Base-by-base conservation (phyloP, 2,888 invertebrate genomes). In the Napeogenes inachia region DNA sequence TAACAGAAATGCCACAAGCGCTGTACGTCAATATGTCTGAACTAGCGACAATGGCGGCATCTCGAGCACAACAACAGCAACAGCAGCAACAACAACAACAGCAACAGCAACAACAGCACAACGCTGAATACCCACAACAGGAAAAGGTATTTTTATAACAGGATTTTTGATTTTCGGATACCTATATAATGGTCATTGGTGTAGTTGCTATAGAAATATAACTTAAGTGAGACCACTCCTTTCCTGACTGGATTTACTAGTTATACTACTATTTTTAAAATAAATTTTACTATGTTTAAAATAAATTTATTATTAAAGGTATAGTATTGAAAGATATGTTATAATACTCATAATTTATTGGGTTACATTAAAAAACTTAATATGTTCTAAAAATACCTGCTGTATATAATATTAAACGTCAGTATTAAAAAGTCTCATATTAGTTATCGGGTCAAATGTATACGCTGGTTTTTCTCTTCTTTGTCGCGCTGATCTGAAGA, bases 21-120 rank as follows among this genome's bases (percentile, higher is more conserved):
- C 93, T 97, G 76, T 97, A 97, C 86, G 97, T 97, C 75, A 97
- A 97, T 82, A 96, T 97, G 96, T 96, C 96, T 69, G 97, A 97
- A 82, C 86, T 97, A 79, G 96, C 96, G 33, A 94, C 93, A 73
- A 92, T 96, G 89, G 96, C 96, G 54, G 96, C 96, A 12, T 85
- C 96, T 92, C 88, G 94, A 85, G 85, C 95, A 65, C 85, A 92
- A 72, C 80, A 77, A 55, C 70, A 69, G 6, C 64, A 65, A 4
- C 64, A 65, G 87, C 91, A 80, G 81, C 60, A 63, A 13, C 62
- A 62, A 8, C 92, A 76, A 92, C 91, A 62, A 13, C 62, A 60
- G 35, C 68, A 68, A 87, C 91, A 82, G 35, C 61, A 62, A 21
- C 62, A 60, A 35, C 68, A 68, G 87, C 91, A 82, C 82, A 92